A percentile compares a stretch with the other conserved stretches of the same genome.
These are phyloP conservation scores for Guaruba guarouba DNA, from an alignment of 2,113 vertebrate genomes.

Conservation along the genomic window DNA sequence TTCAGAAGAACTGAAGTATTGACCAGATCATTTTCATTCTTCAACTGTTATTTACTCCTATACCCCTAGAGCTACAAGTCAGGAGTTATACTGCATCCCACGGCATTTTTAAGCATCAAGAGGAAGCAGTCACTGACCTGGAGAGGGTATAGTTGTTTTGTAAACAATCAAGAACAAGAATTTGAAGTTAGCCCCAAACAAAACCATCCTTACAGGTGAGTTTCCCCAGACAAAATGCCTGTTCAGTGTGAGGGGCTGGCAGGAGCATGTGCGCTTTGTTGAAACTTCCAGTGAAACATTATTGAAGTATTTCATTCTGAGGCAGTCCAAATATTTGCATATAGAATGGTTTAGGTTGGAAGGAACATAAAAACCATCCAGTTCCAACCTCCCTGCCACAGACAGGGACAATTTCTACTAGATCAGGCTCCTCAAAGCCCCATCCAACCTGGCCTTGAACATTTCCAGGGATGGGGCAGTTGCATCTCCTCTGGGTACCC, in stretches of 20 bases:
- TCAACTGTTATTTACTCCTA: background rate
- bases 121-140: background rate
- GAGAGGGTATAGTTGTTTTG: background rate
- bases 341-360: background rate
- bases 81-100: background rate
- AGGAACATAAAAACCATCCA: background rate
- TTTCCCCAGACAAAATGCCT: background rate
- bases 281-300: background rate
- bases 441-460: background rate
- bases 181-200: background rate
- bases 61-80: background rate
- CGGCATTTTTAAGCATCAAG: background rate
- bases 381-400: background rate
- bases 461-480: background rate
- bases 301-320: background rate
- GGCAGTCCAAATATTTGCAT: background rate
- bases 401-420: background rate
- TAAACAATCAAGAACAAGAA: background rate
- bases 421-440: background rate
- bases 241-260: background rate
- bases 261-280: background rate
- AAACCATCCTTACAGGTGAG: background rate
- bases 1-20: background rate
- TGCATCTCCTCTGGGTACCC: background rate
- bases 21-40: background rate